Percentiles rank a stretch among this genome's conserved stretches.
Conservation (phyloP, 2,888 invertebrate genomes). For the Noctuana brunneofusca region DNA sequence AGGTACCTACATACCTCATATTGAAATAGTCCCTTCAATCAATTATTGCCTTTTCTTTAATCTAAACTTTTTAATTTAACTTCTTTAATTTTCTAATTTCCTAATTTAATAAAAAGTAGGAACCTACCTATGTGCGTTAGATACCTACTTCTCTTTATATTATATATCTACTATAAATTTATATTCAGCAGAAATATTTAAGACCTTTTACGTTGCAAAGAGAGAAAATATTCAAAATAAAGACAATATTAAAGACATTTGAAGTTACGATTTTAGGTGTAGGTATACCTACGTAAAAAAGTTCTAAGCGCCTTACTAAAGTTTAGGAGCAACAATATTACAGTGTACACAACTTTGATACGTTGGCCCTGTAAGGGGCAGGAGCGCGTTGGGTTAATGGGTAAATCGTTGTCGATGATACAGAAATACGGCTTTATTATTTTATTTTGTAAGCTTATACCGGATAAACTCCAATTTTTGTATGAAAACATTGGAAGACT, state of each 20-base stretch:
- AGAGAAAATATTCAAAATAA: too few species aligned
- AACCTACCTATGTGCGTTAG: too few species aligned
- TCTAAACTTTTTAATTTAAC: too few species aligned
- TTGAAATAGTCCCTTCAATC: too few species aligned
- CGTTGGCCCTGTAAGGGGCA: constrained; percentile 22
- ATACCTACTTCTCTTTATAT: too few species aligned
- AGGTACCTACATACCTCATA: too few species aligned
- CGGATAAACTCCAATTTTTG: neutral
- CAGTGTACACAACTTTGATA: constrained; percentile 29
- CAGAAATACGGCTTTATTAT: constrained; percentile 29
- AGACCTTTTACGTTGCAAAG: too few species aligned
- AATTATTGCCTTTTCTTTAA: too few species aligned
- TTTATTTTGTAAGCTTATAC: constrained; percentile 15
- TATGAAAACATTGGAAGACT: neutral
- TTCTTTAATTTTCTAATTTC: too few species aligned
- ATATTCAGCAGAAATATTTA: too few species aligned
- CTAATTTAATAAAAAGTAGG: too few species aligned
- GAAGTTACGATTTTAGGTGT: neutral
- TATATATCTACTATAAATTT: too few species aligned
- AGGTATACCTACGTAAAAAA: neutral
- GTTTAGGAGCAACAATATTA: constrained; percentile 24
- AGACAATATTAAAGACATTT: neutral
- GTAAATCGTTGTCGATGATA: constrained; percentile 25
- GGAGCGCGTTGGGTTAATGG: constrained; percentile 25
- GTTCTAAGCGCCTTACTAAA: constrained; percentile 21